Base-by-base conservation (phyloP, 2,888 invertebrate species). In the Phaedon cochleariae region DNA sequence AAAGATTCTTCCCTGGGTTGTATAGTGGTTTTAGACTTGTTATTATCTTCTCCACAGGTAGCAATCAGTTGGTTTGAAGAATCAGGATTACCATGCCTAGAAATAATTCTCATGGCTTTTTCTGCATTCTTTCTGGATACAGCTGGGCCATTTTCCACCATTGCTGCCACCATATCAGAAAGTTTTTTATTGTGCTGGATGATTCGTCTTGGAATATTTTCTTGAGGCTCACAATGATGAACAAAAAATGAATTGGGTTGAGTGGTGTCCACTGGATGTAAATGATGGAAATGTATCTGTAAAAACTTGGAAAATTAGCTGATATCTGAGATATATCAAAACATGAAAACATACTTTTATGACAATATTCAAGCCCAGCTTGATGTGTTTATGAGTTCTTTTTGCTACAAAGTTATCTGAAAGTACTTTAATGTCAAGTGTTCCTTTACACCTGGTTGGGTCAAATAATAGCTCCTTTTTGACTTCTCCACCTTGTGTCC, bases 391-490 rank as follows among this genome's bases (percentile, higher is more conserved):
- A 66, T 81, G 82, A 74, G 80, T 82, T 67, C 81, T 75, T 59
- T 81, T 77, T 2, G 82, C 79, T 54, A 80, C 75, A 1, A 81
- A 80, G 62, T 80, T 81, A 68, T 83, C 83, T 15, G 82, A 81
- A 58, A 84, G 72, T 41, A 84, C 81, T 74, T 83, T 84, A 65
- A 84, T 77, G 75, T 84, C 84, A 22, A 83, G 65, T n/a, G 81
- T 82, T 5, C 77, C 83, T 70, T 78, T 81, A 65, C 84, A 84
- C 72, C 79, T 76, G 64, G 81, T 75, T n/a, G 82, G 72, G 74
- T 84, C 83, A 74, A 84, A 84, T 22, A 84, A 69, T 6, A 83
- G 72, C 67, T 83, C 82, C 65, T 83, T 83, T 67, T 80, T 79
- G 29, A 84, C 70, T 69, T 80, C 81, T 52, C 80, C 80, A 34